Evolutionary conservation across 2,888 invertebrate genomes (phyloP), one percentile per base, ranked within the genome.

Genomic region (Anorthoa munda): DNA sequence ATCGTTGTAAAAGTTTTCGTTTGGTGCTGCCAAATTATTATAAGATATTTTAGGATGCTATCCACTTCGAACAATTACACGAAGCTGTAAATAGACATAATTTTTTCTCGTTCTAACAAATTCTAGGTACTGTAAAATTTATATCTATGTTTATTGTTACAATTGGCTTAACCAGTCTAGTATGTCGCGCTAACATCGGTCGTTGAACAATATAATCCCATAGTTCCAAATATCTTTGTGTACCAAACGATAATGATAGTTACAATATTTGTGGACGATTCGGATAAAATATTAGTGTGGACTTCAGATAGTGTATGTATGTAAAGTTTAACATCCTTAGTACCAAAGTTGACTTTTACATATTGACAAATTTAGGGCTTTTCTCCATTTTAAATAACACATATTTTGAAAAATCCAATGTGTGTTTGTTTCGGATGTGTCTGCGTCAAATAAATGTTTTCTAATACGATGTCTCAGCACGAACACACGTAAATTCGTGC

Each of bases 71-170:
- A 17, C 48, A 23, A 23, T 39, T 56, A 71, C 23, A 5, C n/a
- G 15, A 45, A 48, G 7, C 48, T 26, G 23, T 11, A 71, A 58
- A 72, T 45, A 72, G 48, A 26, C n/a, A 50, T 55, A 70, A 39
- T 9, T 39, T 39, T 9, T 39, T 39, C 7, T 45, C n/a, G 7
- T 26, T 23, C 1, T 55, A 18, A 26, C 3, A 26, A 56, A 56
- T 9, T 12, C 18, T 58, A 17, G 4, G 9, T 26, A 31, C 58
- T 26, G 31, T 31, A 18, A 18, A 18, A 26, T 18, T 26, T 2
- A 26, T 31, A 18, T 26, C 7, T 46, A 31, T 7, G 18, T 46
- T 26, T n/a, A n/a, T 17, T 15, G 21, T 15, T 26, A 51, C 46
- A 76, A 77, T 48, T 39, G 2, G 31, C 17, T 46, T 13, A 23